Evolutionary conservation across 2,113 vertebrate genomes (phyloP), one percentile per base, ranked within the genome.

Genomic region (Phylloscopus trochilus): DNA sequence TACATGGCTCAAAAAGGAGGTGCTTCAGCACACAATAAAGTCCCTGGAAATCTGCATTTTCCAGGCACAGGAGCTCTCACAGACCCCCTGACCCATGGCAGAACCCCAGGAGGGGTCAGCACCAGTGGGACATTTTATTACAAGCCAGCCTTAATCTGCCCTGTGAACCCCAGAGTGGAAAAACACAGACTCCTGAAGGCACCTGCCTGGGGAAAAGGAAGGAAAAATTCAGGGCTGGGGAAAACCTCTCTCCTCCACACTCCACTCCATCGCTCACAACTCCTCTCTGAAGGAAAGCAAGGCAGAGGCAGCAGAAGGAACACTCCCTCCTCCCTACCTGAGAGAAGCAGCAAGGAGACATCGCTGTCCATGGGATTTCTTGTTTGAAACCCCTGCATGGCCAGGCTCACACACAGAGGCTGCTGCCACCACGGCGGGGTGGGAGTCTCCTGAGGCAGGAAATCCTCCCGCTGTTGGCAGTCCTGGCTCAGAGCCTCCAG

Each of bases 301-400:
- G 35, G 18, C 1, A 43, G 43, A 49, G 18, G 31, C 55, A 30
- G 55, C 55, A 51, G 55, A 10, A 22, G 5, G 31, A 63, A 28
- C n/a, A 6, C 27, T 70, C 24, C 6, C 41, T 82, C 24, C 17
- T 46, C 58, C 43, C 84, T 60, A 52, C 66, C 78, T 64, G 82
- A 6, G 26, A 73, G 67, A 16, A 79, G 81, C 3, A 76, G 62
- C 67, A 9, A 23, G 62, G 53, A 79, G 26, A 35, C 67, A 21
- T 23, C 0, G 1, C 53, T n/a, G 53, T 6, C 18, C 35, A 2
- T 0, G 0, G 31, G 4, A 20, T 69, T 47, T 35, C 52, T 59
- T 2, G 33, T 7, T 20, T 15, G 31, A 11, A 55, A 15, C 2
- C 30, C 39, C 26, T 14, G 73, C 39, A 1, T 2, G 1, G 58